A percentile compares a stretch with the other conserved stretches of the same genome.
These are phyloP conservation scores for Saguinus midas DNA, from an alignment of 2,113 vertebrate species.

Conservation along the genomic window DNA sequence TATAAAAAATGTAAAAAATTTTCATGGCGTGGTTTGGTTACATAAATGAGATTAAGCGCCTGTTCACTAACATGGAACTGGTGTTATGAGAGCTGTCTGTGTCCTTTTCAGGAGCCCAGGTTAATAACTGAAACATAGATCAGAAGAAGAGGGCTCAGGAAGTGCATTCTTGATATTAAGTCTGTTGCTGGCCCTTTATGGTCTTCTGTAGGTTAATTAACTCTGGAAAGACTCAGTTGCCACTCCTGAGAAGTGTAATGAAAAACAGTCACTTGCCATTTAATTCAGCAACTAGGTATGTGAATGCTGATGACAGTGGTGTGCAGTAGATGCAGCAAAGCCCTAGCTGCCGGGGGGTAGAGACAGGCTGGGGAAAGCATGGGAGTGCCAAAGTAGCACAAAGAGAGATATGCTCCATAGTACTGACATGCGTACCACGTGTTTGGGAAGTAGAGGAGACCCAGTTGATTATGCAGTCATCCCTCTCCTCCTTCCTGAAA, in stretches of 20 bases:
- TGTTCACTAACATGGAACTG: not conserved
- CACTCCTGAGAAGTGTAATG: not conserved
- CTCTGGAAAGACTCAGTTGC: not conserved
- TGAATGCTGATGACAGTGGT: not conserved
- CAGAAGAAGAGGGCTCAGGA: not conserved
- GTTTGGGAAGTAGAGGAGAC: too few species aligned
- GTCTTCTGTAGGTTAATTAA: not conserved
- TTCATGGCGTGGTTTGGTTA: constrained; percentile 2
- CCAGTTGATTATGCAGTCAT: not conserved
- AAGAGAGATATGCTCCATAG: not conserved
- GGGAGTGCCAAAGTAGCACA: not conserved
- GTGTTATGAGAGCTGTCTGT: not conserved
- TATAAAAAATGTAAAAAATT: constrained; percentile 59
- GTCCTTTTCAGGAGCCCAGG: constrained; percentile 6
- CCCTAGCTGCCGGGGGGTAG: not conserved
- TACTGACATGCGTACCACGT: fast-evolving
- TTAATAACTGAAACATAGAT: not conserved
- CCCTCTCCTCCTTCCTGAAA: not conserved
- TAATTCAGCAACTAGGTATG: not conserved
- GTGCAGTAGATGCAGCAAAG: not conserved
- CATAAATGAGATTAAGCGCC: constrained; percentile 6
- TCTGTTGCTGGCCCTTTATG: not conserved
- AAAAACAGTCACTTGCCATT: not conserved
- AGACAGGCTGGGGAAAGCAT: not conserved
- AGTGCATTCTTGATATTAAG: not conserved